Percentiles rank a stretch among this genome's conserved stretches.
Conservation (phyloP, 2,888 invertebrate genomes). For the Uropetala carovei region DNA sequence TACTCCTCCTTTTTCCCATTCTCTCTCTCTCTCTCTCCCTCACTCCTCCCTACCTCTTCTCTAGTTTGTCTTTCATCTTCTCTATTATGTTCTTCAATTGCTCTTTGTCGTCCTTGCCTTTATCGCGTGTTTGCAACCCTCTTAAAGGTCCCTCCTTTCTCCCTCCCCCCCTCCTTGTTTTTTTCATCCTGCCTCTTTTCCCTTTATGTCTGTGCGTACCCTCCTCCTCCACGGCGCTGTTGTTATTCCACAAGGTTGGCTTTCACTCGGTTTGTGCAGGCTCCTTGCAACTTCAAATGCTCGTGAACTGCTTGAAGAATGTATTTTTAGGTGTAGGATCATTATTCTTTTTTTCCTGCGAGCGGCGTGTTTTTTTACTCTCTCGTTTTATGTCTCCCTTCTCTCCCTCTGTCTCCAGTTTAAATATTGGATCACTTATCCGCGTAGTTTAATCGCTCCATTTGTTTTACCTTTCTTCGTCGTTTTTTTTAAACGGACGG, state of each 20-base stretch:
- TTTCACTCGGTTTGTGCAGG: not conserved
- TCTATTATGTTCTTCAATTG: constrained; percentile 22
- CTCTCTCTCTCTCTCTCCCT: not conserved
- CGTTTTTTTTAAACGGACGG: not conserved
- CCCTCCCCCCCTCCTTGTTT: constrained; percentile 2
- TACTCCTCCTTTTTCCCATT: too few species aligned
- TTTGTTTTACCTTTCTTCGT: not conserved
- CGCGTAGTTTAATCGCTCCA: not conserved
- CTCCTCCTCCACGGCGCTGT: not conserved
- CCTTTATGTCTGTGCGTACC: not conserved
- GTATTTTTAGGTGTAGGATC: constrained; percentile 37
- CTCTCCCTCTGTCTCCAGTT: not conserved
- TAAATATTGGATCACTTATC: constrained; percentile 13
- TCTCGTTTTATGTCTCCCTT: not conserved
- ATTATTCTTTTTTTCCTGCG: not conserved
- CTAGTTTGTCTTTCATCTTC: constrained; percentile 38
- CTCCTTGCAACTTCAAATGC: not conserved
- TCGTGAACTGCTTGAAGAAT: not conserved
- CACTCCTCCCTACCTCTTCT: not conserved
- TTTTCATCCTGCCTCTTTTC: constrained; percentile 17
- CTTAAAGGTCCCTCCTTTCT: not conserved
- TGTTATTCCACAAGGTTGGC: constrained; percentile 9
- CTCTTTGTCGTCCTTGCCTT: constrained; percentile 28
- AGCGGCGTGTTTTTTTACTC: not conserved
- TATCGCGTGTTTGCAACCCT: constrained; percentile 37